Evolutionary conservation across 1,140 invertebrate genomes (phyloP).

Genomic region (Rhagoletis pomonella): DNA sequence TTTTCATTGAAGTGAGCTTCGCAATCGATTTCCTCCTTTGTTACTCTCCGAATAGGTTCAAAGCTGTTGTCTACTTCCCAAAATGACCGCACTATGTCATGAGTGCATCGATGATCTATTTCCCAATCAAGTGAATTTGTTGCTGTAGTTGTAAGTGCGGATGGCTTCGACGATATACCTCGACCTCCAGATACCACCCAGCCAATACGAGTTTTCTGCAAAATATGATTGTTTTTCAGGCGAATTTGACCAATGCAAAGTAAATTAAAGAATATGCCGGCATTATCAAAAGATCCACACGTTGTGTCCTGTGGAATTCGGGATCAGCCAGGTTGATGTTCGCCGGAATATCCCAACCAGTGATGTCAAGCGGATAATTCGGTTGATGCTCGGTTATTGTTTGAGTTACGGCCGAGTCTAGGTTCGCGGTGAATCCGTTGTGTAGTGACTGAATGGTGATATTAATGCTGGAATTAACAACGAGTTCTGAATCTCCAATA

Average conservation of each 20-base stretch:
- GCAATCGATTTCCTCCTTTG: no score
- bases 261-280: background rate
- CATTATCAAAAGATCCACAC: background rate
- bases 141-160: no score
- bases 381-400: constrained; percentile 22
- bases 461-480: background rate
- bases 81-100: no score
- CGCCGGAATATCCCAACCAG: background rate
- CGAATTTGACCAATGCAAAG: background rate
- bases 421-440: constrained; percentile 55
- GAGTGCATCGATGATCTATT: no score
- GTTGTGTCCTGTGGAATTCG: background rate
- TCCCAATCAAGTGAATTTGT: no score
- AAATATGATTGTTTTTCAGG: background rate
- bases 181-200: no score
- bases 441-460: background rate
- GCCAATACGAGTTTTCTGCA: no score
- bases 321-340: background rate
- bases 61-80: no score
- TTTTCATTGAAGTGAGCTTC: no score
- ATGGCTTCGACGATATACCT: no score
- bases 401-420: background rate
- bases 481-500: constrained; percentile 27
- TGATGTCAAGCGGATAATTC: background rate
- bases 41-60: no score